Conservation (phyloP, 1,140 invertebrate genomes). For the Zaprionus lachaisei region DNA sequence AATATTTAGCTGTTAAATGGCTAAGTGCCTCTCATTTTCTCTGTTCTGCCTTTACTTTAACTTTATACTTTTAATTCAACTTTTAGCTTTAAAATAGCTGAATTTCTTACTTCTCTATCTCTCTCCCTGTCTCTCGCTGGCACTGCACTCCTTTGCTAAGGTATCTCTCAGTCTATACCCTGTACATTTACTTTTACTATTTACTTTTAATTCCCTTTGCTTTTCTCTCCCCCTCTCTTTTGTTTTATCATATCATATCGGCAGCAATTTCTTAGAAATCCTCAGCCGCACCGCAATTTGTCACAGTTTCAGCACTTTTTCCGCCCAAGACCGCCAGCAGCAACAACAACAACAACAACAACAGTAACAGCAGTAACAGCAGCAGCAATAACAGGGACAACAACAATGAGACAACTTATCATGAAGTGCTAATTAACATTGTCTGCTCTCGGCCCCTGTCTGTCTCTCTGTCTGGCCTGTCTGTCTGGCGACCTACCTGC, state of each 20-base stretch:
- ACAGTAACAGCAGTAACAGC: constrained; percentile 38
- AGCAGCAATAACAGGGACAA: constrained; percentile 7
- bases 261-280: constrained; percentile 39
- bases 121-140: too few species aligned
- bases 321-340: neutral
- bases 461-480: constrained; percentile 10
- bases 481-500: constrained; percentile 76
- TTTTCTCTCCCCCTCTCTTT: too few species aligned
- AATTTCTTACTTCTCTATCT: too few species aligned
- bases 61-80: too few species aligned
- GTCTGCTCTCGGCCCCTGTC: constrained; percentile 53
- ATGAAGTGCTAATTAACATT: constrained; percentile 81
- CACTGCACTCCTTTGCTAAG: neutral
- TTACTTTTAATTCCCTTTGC: neutral
- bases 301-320: constrained; percentile 36
- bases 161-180: neutral
- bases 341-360: constrained; percentile 21
- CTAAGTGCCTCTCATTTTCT: too few species aligned
- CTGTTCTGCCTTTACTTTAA: too few species aligned
- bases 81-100: too few species aligned
- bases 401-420: constrained; percentile 68
- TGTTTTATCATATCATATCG: constrained; percentile 31
- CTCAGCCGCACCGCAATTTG: constrained; percentile 22
- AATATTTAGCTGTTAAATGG: neutral
- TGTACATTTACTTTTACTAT: neutral